Percentiles rank a stretch among this genome's conserved stretches.
Evolutionary conservation across 2,113 vertebrate species (phyloP).

Genomic region (Meleagris gallopavo): DNA sequence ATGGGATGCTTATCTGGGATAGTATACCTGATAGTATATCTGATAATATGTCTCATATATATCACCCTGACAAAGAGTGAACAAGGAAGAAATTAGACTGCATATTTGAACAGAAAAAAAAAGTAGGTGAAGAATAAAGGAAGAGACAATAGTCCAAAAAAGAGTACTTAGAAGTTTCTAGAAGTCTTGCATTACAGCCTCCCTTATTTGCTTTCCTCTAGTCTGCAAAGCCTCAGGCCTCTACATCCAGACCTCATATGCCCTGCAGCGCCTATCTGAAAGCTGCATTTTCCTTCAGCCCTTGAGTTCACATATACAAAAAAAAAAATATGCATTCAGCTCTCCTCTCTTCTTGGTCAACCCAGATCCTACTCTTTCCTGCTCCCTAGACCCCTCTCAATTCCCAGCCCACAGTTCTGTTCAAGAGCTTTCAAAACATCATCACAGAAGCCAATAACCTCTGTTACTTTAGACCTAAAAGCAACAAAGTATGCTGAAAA

Average conservation of each 20-base stretch:
- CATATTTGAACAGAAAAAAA: neutral
- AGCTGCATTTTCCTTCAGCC: neutral
- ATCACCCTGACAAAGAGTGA: neutral
- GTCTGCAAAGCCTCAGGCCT: neutral
- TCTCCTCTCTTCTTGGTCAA: neutral
- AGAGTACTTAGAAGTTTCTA: neutral
- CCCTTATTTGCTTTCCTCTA: neutral
- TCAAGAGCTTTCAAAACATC: neutral
- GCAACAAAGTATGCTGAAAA: neutral
- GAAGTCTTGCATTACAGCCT: neutral
- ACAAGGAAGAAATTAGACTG: neutral
- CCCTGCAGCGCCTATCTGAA: neutral
- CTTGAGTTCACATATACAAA: neutral
- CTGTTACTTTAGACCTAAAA: neutral
- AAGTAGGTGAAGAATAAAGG: neutral
- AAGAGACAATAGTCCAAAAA: neutral
- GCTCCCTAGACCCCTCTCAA: neutral
- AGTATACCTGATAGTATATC: neutral
- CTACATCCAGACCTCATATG: neutral
- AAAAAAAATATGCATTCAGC: neutral
- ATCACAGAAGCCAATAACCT: neutral
- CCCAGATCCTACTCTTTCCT: neutral
- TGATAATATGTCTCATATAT: neutral
- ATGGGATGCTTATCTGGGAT: neutral
- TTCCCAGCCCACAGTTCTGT: neutral